Percentiles rank a stretch among this genome's conserved stretches.
Conservation (phyloP, 2,113 vertebrate species). For the Diadophis punctatus region DNA sequence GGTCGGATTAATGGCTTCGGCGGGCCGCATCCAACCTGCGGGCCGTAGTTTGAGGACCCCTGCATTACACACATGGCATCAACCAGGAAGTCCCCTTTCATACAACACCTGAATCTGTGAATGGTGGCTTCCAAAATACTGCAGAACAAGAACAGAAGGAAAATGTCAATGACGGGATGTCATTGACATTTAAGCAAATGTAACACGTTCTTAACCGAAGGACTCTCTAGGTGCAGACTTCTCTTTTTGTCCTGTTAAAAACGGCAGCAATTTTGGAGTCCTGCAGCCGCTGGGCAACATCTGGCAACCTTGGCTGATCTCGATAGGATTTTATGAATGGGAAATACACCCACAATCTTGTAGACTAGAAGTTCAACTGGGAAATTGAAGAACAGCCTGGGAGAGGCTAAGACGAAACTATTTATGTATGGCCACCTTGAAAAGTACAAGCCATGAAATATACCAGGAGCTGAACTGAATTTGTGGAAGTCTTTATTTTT, state of each 20-base stretch:
- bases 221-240: background rate
- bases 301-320: background rate
- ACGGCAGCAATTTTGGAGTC: background rate
- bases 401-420: background rate
- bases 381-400: background rate
- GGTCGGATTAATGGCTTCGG: no score
- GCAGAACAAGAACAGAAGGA: background rate
- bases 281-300: background rate
- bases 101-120: background rate
- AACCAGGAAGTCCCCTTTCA: background rate
- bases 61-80: background rate
- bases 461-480: background rate
- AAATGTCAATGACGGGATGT: background rate
- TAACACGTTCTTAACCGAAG: background rate
- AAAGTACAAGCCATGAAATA: background rate
- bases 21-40: no score
- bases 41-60: no score
- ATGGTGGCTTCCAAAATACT: background rate
- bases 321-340: background rate
- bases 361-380: background rate
- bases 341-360: background rate
- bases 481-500: background rate
- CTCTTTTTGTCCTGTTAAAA: background rate
- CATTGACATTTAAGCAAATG: background rate
- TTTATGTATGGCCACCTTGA: background rate